Evolutionary conservation across 2,113 vertebrate species (phyloP).

Genomic region (Columba livia): DNA sequence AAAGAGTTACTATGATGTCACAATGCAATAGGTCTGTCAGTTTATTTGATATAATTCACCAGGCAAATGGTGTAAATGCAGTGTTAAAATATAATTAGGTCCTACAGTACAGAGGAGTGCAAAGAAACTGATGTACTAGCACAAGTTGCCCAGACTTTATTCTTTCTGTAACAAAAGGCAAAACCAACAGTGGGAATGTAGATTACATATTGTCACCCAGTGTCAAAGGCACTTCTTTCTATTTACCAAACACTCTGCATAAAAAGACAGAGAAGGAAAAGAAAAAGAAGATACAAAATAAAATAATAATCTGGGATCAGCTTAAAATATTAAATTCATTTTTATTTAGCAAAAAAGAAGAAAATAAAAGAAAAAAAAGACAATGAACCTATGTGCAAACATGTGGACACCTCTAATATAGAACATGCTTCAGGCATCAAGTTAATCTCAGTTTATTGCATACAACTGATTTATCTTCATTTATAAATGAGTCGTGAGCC

Average conservation of each 20-base stretch:
- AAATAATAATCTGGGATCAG: constrained; percentile 41
- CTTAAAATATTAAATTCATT: constrained; percentile 66
- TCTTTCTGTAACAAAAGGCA: constrained; percentile 71
- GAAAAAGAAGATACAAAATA: neutral
- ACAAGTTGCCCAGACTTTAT: constrained; percentile 62
- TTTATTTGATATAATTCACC: constrained; percentile 74
- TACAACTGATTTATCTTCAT: constrained; percentile 74
- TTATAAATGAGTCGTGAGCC: constrained; percentile 65
- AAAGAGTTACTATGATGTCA: constrained; percentile 64
- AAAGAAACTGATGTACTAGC: constrained; percentile 54
- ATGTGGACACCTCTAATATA: constrained; percentile 26
- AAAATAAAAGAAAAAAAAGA: constrained; percentile 17
- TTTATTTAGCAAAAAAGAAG: neutral
- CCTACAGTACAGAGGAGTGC: constrained; percentile 63
- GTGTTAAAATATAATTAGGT: constrained; percentile 81
- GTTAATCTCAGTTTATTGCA: constrained; percentile 4
- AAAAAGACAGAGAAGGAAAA: neutral
- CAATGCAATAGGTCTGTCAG: constrained; percentile 74
- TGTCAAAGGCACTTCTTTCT: constrained; percentile 12
- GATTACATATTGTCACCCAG: constrained; percentile 61
- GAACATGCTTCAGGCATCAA: constrained; percentile 26
- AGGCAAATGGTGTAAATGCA: constrained; percentile 68
- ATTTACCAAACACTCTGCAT: constrained; percentile 51
- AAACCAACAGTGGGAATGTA: constrained; percentile 52
- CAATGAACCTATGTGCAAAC: neutral